phyloP scores from a whole-genome alignment of 2,888 invertebrate species.

The Aplocera efformata region DNA sequence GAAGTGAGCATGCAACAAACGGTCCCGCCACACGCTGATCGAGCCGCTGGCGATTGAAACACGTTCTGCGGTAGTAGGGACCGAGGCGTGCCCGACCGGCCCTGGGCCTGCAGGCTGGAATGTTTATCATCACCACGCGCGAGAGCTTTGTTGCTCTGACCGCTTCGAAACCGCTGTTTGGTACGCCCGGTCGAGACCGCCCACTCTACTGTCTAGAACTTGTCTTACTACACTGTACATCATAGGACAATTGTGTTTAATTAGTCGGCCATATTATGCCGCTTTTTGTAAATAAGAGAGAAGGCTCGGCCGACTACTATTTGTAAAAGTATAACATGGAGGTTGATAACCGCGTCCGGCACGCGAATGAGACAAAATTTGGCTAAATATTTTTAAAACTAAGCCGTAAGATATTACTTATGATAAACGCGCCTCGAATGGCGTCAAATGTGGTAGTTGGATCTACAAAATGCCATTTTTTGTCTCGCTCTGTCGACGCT shows the following conservation, averaged over 20 bases:
- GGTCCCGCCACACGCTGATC: constrained; percentile 7
- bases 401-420: constrained; percentile 23
- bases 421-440: constrained; percentile 21
- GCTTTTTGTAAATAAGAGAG: constrained; percentile 43
- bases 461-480: constrained; percentile 26
- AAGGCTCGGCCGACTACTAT: constrained; percentile 36
- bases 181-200: no score
- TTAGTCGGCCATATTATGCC: constrained; percentile 33
- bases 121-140: no score
- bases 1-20: background rate
- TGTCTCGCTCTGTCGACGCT: constrained; percentile 30
- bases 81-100: no score
- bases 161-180: no score
- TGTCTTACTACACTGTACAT: constrained; percentile 26
- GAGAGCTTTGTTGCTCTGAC: no score
- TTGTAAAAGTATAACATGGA: constrained; percentile 29
- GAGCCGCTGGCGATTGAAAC: constrained; percentile 3
- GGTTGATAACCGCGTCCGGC: constrained; percentile 30
- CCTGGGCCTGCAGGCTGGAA: no score
- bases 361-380: constrained; percentile 30
- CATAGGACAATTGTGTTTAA: no score
- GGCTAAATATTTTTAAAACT: constrained; percentile 30
- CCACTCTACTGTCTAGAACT: no score
- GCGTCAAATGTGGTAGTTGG: constrained; percentile 23
- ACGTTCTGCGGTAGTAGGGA: no score